Conservation (phyloP, 53 echinoderm and acorn worm species). For the Apostichopus leukothele region DNA sequence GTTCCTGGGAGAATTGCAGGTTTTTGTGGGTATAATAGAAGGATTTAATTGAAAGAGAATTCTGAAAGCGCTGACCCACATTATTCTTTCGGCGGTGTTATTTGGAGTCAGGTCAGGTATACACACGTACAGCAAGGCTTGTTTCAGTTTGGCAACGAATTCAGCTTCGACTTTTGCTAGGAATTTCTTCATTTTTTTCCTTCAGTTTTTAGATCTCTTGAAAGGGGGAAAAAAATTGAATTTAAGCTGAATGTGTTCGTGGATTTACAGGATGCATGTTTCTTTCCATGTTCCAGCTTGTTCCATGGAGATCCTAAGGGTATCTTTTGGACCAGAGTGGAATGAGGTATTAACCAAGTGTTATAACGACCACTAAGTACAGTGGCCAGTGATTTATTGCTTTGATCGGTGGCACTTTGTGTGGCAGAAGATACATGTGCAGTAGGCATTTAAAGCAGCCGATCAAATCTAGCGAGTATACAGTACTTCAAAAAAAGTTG, state of each 20-base stretch:
- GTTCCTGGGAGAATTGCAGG: constrained; percentile 33
- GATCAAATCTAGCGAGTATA: too few species aligned
- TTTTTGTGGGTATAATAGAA: constrained; percentile 13
- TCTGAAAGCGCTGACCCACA: constrained; percentile 9
- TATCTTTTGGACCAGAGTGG: constrained; percentile 40
- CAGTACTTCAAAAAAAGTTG: too few species aligned
- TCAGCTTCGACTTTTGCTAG: not conserved
- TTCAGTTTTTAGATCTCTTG: not conserved
- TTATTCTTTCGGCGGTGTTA: not conserved
- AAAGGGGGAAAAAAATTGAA: not conserved
- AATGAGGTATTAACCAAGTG: constrained; percentile 19
- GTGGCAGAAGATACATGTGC: too few species aligned
- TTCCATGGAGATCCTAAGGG: constrained; percentile 18
- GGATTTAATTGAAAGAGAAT: constrained; percentile 43
- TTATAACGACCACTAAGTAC: too few species aligned
- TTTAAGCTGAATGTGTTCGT: not conserved
- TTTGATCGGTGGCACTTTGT: too few species aligned
- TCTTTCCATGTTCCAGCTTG: constrained; percentile 28
- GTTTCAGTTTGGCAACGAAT: not conserved
- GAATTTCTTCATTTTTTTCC: not conserved
- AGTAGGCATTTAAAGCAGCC: too few species aligned
- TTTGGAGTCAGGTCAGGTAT: too few species aligned
- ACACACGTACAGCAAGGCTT: too few species aligned
- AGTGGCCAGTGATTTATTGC: too few species aligned
- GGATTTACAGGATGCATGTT: constrained; percentile 17